Conservation (phyloP, 2,797 vertebrate species). For the Molossus molossus region DNA sequence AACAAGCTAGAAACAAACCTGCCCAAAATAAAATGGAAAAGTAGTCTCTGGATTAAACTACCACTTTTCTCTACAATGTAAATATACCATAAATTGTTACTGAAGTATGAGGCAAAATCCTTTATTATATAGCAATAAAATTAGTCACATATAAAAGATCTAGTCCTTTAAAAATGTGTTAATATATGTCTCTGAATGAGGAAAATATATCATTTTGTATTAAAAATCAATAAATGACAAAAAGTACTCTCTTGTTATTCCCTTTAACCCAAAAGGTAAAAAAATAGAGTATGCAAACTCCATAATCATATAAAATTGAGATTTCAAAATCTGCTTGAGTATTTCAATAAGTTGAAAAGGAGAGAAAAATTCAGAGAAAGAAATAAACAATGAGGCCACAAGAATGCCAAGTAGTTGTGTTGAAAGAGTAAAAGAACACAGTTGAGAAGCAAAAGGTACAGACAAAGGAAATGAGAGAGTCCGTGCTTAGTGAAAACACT, state of each 20-base stretch:
- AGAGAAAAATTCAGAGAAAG: slow-evolving; percentile 54
- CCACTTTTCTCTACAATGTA: slow-evolving; percentile 26
- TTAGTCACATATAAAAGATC: slow-evolving; percentile 45
- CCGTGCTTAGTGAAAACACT: background rate
- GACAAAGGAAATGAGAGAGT: slow-evolving; percentile 16
- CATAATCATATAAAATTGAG: background rate
- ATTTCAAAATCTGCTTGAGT: slow-evolving; percentile 33
- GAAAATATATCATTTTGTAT: slow-evolving; percentile 58
- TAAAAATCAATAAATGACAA: slow-evolving; percentile 35
- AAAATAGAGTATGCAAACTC: background rate
- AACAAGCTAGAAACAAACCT: slow-evolving; percentile 36
- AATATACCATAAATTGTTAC: background rate
- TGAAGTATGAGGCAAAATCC: background rate
- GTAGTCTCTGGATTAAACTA: background rate
- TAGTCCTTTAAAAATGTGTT: slow-evolving; percentile 19
- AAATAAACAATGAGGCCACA: slow-evolving; percentile 34
- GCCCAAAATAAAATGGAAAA: slow-evolving; percentile 12
- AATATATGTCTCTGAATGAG: slow-evolving; percentile 54
- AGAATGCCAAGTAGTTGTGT: background rate
- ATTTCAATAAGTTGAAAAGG: background rate
- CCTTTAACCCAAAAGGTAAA: slow-evolving; percentile 9
- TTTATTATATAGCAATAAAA: slow-evolving; percentile 54
- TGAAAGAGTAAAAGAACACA: slow-evolving; percentile 39
- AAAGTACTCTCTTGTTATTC: slow-evolving; percentile 32
- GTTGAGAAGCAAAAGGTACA: slow-evolving; percentile 37